Conservation (phyloP, 2,113 vertebrate species). For the Tylochromis polylepis region DNA sequence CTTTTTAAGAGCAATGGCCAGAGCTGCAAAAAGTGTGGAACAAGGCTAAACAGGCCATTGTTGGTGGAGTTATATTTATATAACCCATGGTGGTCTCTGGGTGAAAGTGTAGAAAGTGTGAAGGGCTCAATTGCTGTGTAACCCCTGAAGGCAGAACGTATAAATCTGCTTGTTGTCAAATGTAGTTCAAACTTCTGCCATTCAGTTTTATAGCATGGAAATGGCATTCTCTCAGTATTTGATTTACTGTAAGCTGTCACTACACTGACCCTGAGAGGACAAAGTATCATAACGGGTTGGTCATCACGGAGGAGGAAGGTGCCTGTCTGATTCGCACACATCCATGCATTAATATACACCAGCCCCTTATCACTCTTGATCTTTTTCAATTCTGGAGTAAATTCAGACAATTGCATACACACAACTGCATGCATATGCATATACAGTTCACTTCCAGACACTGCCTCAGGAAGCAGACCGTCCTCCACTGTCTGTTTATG, state of each 20-base stretch:
- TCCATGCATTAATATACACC: background rate
- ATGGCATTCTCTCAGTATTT: background rate
- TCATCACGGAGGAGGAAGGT: background rate
- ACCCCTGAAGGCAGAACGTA: background rate
- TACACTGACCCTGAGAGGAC: conserved; percentile 10
- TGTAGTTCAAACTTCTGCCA: background rate
- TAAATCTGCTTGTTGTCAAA: background rate
- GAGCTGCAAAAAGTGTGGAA: background rate
- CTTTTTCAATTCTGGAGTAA: background rate
- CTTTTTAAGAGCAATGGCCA: background rate
- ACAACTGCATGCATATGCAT: background rate
- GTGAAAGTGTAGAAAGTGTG: background rate
- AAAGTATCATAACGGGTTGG: conserved; percentile 25
- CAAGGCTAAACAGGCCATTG: background rate
- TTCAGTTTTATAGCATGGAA: background rate
- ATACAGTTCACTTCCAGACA: background rate
- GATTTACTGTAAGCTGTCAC: background rate
- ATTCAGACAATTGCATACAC: background rate
- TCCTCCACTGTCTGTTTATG: conserved; percentile 53
- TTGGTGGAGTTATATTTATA: background rate
- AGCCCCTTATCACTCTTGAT: conserved; percentile 11
- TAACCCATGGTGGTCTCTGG: background rate
- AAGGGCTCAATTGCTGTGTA: background rate
- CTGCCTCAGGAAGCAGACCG: conserved; percentile 32
- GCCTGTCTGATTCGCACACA: background rate